phyloP scores from a whole-genome alignment of 2,113 vertebrate species.

The Pelecanus crispus region DNA sequence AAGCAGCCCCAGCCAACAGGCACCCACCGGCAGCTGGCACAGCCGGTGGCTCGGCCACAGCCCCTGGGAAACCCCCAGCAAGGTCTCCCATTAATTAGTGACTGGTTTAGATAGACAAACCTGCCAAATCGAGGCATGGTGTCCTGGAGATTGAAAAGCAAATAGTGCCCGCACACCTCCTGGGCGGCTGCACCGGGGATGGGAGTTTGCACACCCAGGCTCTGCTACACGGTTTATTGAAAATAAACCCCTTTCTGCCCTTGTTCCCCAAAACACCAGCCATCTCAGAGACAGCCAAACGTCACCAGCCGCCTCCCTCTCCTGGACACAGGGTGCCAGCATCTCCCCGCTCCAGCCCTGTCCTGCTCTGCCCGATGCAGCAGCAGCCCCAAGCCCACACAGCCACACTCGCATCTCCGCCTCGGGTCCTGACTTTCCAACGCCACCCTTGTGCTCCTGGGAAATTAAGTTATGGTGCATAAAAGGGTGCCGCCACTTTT shows the following conservation, averaged over 20 bases:
- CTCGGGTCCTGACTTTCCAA: not conserved
- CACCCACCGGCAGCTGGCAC: not conserved
- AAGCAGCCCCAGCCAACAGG: not conserved
- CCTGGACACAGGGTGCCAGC: not conserved
- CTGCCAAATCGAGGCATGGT: not conserved
- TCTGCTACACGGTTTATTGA: not conserved
- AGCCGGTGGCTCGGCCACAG: not conserved
- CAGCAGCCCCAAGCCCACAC: rapidly evolving
- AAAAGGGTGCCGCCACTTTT: not conserved
- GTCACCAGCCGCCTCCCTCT: not conserved
- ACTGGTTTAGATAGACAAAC: not conserved
- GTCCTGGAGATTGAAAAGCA: not conserved
- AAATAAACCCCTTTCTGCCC: not conserved
- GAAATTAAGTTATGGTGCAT: not conserved
- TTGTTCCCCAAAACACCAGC: not conserved
- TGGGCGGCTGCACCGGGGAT: rapidly evolving
- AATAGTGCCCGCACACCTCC: rapidly evolving
- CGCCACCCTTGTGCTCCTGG: rapidly evolving
- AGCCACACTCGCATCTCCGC: rapidly evolving
- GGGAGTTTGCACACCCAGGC: not conserved
- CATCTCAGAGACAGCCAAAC: not conserved
- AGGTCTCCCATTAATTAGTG: not conserved
- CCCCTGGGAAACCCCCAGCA: not conserved
- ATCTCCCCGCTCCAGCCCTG: not conserved
- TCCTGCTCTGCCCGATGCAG: not conserved